Evolutionary conservation across 2,113 vertebrate species (phyloP).

Genomic region (Conger conger): DNA sequence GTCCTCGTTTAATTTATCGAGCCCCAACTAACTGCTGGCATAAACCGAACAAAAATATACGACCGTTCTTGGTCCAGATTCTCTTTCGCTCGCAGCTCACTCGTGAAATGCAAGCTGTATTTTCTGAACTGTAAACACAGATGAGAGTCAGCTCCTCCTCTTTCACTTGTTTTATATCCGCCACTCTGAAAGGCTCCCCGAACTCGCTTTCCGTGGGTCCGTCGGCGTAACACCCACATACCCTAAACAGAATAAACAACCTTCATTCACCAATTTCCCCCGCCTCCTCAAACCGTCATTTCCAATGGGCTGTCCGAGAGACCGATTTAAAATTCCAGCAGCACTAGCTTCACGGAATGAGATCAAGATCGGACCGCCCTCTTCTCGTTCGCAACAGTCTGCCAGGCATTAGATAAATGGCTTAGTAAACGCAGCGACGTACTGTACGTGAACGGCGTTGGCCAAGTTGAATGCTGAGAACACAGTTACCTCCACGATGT

Average conservation of each 20-base stretch:
- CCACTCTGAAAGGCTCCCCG: slow-evolving; percentile 5
- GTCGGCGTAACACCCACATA: slow-evolving; percentile 29
- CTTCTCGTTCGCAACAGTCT: background rate
- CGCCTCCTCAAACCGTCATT: slow-evolving; percentile 39
- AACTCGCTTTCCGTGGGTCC: slow-evolving; percentile 28
- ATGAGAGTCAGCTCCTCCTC: slow-evolving; percentile 38
- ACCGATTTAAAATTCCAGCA: slow-evolving; percentile 40
- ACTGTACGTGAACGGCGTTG: background rate
- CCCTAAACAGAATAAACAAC: slow-evolving; percentile 44
- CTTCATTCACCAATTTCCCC: slow-evolving; percentile 49
- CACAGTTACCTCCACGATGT: too few relatives aligned
- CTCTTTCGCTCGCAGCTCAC: slow-evolving; percentile 22
- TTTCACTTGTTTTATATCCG: slow-evolving; percentile 34
- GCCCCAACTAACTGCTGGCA: slow-evolving; percentile 8
- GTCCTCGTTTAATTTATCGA: slow-evolving; percentile 16
- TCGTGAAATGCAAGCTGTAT: slow-evolving; percentile 27
- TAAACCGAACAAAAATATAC: slow-evolving; percentile 44
- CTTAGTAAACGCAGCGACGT: background rate
- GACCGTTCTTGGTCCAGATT: slow-evolving; percentile 34
- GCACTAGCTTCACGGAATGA: slow-evolving; percentile 34
- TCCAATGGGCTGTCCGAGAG: slow-evolving; percentile 42
- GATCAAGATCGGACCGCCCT: slow-evolving; percentile 29
- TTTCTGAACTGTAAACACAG: slow-evolving; percentile 30
- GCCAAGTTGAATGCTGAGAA: background rate
- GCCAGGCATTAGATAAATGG: slow-evolving; percentile 7